These are phyloP conservation scores for Pristis pectinata DNA, from an alignment of 2,797 vertebrate species.

Conservation along the genomic window DNA sequence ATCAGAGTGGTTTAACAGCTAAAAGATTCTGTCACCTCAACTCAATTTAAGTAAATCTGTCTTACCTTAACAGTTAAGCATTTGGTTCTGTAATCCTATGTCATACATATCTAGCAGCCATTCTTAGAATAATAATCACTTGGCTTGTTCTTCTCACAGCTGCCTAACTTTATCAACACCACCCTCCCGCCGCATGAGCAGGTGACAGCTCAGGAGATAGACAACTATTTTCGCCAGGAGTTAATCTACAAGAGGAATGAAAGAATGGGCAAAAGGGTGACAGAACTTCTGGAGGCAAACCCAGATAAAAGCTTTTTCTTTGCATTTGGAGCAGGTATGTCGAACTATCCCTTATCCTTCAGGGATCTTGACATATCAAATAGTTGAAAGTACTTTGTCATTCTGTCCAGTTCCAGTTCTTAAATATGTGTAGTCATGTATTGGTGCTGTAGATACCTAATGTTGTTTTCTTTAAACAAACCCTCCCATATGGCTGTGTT, in stretches of 20 bases:
- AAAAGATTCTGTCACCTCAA: not conserved
- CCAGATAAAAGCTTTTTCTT: slow-evolving; percentile 89
- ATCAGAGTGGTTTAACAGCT: not conserved
- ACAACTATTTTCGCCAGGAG: slow-evolving; percentile 95
- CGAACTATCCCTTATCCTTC: slow-evolving; percentile 23
- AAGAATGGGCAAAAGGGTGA: slow-evolving; percentile 87
- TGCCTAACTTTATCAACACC: slow-evolving; percentile 94
- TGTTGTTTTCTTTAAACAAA: not conserved
- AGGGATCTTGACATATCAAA: not conserved
- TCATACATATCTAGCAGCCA: not conserved
- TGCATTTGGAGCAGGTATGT: slow-evolving; percentile 89
- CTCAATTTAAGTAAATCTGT: slow-evolving; percentile 18
- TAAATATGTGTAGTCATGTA: not conserved
- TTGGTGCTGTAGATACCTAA: not conserved
- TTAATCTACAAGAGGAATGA: slow-evolving; percentile 98
- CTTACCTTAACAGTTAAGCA: slow-evolving; percentile 18
- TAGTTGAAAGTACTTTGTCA: slow-evolving; percentile 13
- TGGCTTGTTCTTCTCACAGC: slow-evolving; percentile 58
- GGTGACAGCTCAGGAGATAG: slow-evolving; percentile 85
- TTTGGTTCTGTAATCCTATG: slow-evolving; percentile 17
- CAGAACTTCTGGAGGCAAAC: slow-evolving; percentile 75
- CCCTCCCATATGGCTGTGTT: not conserved
- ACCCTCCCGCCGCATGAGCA: slow-evolving; percentile 85
- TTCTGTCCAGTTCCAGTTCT: not conserved
- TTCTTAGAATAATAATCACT: slow-evolving; percentile 29